Evolutionary conservation across 2,888 invertebrate species (phyloP).

Genomic region (Rapana venosa): DNA sequence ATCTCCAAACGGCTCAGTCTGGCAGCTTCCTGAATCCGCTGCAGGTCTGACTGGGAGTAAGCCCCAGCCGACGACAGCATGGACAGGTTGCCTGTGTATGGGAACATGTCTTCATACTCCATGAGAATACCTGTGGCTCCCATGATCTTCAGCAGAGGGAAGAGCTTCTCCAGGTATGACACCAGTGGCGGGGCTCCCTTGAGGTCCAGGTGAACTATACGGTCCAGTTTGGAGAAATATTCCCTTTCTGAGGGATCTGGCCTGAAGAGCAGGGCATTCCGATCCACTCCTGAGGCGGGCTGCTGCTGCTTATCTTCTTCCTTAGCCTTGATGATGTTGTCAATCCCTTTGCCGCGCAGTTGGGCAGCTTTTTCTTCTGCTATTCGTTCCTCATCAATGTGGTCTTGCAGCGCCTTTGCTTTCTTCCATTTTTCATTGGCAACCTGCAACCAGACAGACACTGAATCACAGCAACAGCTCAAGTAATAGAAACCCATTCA

Average conservation of each 20-base stretch:
- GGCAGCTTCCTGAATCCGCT: constrained; percentile 84
- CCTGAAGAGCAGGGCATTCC: constrained; percentile 32
- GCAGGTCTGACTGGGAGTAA: constrained; percentile 59
- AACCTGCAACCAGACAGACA: not conserved
- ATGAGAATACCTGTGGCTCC: constrained; percentile 87
- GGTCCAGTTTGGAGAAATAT: constrained; percentile 47
- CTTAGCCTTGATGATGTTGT: constrained; percentile 1
- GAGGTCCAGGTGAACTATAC: constrained; percentile 89
- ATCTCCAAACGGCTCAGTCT: constrained; percentile 82
- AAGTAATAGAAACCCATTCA: not conserved
- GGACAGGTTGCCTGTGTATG: constrained; percentile 83
- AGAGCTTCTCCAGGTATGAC: constrained; percentile 76
- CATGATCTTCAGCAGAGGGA: constrained; percentile 70
- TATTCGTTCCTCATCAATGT: constrained; percentile 35
- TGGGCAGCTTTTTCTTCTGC: constrained; percentile 35
- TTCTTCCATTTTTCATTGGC: constrained; percentile 28
- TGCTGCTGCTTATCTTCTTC: not conserved
- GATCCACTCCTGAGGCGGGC: not conserved
- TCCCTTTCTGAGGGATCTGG: constrained; percentile 37
- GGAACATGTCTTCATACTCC: constrained; percentile 93
- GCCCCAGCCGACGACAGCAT: constrained; percentile 81
- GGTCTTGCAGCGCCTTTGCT: constrained; percentile 36
- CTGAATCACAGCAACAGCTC: not conserved
- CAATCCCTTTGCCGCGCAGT: not conserved
- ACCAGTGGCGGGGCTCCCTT: constrained; percentile 89